Base-by-base conservation (phyloP, 2,113 vertebrate genomes). In the Gnathonemus echidnorhynchus region DNA sequence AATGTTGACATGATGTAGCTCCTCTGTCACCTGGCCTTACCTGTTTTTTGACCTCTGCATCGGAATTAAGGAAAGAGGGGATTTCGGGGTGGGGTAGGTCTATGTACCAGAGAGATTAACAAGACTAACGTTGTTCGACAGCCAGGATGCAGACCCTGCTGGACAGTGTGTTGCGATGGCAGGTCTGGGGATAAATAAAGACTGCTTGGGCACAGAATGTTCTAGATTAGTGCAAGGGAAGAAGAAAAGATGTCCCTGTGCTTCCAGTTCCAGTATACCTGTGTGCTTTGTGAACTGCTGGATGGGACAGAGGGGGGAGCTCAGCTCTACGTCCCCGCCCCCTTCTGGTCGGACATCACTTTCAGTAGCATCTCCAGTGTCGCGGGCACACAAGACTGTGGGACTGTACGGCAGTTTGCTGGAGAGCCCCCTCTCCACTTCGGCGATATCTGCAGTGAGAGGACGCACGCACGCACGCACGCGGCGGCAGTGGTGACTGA, bases 1-100 rank as follows among this genome's bases (percentile, higher is more conserved):
- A 24, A 46, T 77, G 58, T 74, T 50, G 89, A 70, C 62, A 88
- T 49, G 62, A 90, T 90, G 89, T 90, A 90, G 89, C 89, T 87
- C 50, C 89, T 86, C 48, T 87, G 84, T 74, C 46, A n/a, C 85
- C 89, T 24, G 85, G 62, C 89, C 62, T 90, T 90, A 80, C 66
- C 89, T 80, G 31, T 52, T 19, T 70, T 62, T 27, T 87, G 17
- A 87, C 19, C 53, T 56, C 85, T 90, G 89, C 85, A n/a, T 56
- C 24, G 27, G 88, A 52, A 53, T 49, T 77, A 35, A 42, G 62
- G 13, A 49, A 45, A 21, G 88, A 53, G 70, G 42, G 24, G 70
- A 24, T 6, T 39, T 84, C 3, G 27, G 58, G 42, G 39, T 42
- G 19, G 56, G 46, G 35, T 49, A 56, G 83, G 89, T 31, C 88